Base-by-base conservation (phyloP, 2,113 vertebrate species). In the Benitochromis conjunctus region DNA sequence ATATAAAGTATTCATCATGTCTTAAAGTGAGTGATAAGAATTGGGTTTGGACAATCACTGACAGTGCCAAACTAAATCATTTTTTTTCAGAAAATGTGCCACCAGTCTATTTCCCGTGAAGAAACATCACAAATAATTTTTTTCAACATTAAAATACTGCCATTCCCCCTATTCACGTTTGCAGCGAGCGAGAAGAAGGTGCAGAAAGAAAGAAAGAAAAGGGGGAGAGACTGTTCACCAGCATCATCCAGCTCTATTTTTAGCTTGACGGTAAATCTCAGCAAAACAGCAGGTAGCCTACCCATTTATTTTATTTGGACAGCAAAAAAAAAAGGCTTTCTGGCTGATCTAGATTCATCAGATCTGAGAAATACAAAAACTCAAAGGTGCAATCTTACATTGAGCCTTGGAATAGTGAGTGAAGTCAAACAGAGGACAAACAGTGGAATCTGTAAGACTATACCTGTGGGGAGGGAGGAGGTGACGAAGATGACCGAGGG, bases 241-340 rank as follows among this genome's bases (percentile, higher is more conserved):
- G 91, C 81, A 84, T 90, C 92, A 88, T 83, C 76, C 86, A 53
- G 84, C 12, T 86, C 93, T 95, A 95, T 95, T 95, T 95, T 95
- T 95, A 96, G 95, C 88, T 84, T 48, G 21, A 87, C 1, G 76
- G 86, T 86, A 86, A 92, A 92, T 91, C 86, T 57, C 85, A 88
- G 86, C 84, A 87, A 91, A 92, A 86, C 91, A 86, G 92, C 89
- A 91, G 90, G 92, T 87, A 93, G 79, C 46, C 24, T 74, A 79
- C 41, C 78, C 86, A 88, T 91, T 94, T 78, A 91, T 94, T 95
- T 89, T 64, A 83, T 83, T 91, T 88, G 74, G 83, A 82, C 83
- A 71, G 80, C 84, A 91, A 82, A 38, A 16, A 7, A 38, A 82
- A 76, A 19, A 11, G 89, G 89, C 54, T 31, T 84, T 36, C 80